These are phyloP conservation scores for Labroides dimidiatus DNA, from an alignment of 2,797 vertebrate genomes.

Conservation along the genomic window DNA sequence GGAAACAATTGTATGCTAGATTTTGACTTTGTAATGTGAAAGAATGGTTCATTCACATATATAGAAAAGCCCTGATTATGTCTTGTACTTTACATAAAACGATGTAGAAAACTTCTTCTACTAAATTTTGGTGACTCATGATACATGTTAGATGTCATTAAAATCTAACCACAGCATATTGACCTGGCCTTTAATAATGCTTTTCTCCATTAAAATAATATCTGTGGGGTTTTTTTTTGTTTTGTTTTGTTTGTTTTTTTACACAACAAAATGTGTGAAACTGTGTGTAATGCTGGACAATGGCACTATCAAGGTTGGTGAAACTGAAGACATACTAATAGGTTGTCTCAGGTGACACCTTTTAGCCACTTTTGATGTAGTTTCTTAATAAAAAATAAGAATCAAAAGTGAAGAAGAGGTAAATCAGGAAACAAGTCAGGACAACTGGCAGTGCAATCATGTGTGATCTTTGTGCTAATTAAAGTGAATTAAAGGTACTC, in stretches of 20 bases:
- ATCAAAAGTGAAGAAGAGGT: not conserved
- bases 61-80: not conserved
- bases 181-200: too few relatives aligned
- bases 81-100: too few relatives aligned
- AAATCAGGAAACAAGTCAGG: constrained; percentile 15
- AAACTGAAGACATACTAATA: constrained; percentile 20
- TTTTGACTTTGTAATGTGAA: too few relatives aligned
- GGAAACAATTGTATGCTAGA: not conserved
- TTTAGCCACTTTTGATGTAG: constrained; percentile 14
- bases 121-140: too few relatives aligned
- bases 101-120: too few relatives aligned
- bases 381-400: constrained; percentile 16
- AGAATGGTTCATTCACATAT: too few relatives aligned
- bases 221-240: not conserved
- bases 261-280: constrained; percentile 4
- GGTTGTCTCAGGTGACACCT: constrained; percentile 16
- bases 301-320: constrained; percentile 45
- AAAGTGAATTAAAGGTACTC: not conserved
- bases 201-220: constrained; percentile 1
- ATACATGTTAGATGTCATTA: too few relatives aligned
- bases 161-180: too few relatives aligned
- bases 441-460: not conserved
- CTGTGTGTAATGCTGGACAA: constrained; percentile 19
- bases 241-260: not conserved
- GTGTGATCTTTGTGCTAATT: not conserved